A percentile compares a stretch with the other conserved stretches of the same genome.
These are phyloP conservation scores for Gallinago jamesoni DNA, from an alignment of 2,113 vertebrate genomes.

Conservation along the genomic window DNA sequence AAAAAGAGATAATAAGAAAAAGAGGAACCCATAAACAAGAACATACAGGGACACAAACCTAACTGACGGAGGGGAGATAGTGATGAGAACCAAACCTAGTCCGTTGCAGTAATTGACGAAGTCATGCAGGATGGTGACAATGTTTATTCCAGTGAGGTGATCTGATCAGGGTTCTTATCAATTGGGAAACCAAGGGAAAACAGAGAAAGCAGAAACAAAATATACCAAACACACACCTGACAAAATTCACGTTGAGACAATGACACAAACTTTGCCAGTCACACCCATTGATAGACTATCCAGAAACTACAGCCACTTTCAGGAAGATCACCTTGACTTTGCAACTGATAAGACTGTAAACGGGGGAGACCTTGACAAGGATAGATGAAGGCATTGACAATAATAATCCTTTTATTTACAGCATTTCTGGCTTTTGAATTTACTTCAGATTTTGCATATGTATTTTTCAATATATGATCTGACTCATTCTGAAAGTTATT, in stretches of 20 bases:
- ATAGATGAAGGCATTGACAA: accelerated
- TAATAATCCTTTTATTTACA: not conserved
- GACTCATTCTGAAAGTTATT: not conserved
- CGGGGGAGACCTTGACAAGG: accelerated
- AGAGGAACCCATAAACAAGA: not conserved
- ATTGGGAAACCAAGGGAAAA: not conserved
- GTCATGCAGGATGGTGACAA: not conserved
- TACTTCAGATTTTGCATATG: not conserved
- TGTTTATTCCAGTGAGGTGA: not conserved
- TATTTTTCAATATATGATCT: not conserved
- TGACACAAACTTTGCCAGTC: not conserved
- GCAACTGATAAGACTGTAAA: not conserved
- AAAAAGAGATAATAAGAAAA: not conserved
- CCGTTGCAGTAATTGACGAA: not conserved
- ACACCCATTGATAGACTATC: not conserved
- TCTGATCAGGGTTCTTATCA: not conserved
- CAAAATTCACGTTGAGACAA: not conserved
- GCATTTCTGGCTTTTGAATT: not conserved
- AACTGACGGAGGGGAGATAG: not conserved
- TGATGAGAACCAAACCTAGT: not conserved
- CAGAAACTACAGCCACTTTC: not conserved
- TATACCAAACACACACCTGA: not conserved
- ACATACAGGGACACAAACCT: not conserved
- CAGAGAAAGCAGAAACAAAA: not conserved
- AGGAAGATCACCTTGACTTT: not conserved